Conservation (phyloP, 2,797 vertebrate species). For the Hippopotamyrus pictus region DNA sequence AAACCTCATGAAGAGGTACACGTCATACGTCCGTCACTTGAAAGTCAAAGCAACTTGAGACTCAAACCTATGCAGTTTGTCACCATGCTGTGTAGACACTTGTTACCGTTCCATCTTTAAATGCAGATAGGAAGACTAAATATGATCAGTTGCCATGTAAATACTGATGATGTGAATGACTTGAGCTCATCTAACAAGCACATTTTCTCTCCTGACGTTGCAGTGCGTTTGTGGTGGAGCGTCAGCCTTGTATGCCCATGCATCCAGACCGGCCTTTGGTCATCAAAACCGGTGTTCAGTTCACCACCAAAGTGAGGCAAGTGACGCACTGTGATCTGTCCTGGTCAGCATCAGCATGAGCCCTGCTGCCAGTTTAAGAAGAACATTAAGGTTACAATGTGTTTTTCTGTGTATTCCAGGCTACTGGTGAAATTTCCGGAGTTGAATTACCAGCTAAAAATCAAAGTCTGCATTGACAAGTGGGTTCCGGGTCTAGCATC, state of each 20-base stretch:
- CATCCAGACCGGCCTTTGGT: conserved; percentile 94
- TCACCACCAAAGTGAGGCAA: conserved; percentile 98
- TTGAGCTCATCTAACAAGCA: neutral
- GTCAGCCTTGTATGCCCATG: conserved; percentile 99
- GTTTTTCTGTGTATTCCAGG: conserved; percentile 52
- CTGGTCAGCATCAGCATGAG: neutral
- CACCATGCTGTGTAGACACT: neutral
- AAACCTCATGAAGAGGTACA: conserved; percentile 94
- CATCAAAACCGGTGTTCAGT: conserved; percentile 97
- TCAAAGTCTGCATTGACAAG: conserved; percentile 99
- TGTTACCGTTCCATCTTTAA: neutral
- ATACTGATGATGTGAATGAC: neutral
- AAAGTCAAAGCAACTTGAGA: neutral
- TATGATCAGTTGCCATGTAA: neutral
- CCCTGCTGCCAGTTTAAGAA: neutral
- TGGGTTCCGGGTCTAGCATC: conserved; percentile 54
- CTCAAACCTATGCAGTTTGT: neutral
- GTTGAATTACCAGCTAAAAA: conserved; percentile 97
- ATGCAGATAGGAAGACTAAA: neutral
- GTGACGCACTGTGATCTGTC: conserved; percentile 21
- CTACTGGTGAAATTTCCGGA: conserved; percentile 96
- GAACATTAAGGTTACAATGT: neutral
- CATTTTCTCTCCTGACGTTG: conserved; percentile 9
- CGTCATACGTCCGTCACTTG: neutral
- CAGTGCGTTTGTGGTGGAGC: conserved; percentile 93